Evolutionary conservation across 2,113 vertebrate genomes (phyloP).

Genomic region (Planiliza haematocheilus): DNA sequence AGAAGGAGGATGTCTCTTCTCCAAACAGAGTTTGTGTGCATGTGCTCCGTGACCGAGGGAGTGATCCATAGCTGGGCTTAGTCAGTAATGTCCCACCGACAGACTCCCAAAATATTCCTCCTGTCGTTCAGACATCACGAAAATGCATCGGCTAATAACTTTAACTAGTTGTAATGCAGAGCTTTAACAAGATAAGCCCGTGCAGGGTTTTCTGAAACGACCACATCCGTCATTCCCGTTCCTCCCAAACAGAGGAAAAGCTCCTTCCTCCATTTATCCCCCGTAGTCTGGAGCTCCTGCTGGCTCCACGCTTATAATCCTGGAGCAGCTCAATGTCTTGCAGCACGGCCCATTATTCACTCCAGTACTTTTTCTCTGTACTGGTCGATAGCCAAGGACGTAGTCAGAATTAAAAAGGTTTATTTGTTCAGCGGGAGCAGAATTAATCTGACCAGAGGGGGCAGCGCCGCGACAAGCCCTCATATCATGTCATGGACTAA

Average conservation of each 20-base stretch:
- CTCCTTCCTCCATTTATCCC: constrained; percentile 37
- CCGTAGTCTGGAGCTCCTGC: constrained; percentile 30
- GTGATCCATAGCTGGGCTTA: constrained; percentile 18
- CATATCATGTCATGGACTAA: constrained; percentile 7
- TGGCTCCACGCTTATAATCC: constrained; percentile 65
- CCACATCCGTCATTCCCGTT: constrained; percentile 48
- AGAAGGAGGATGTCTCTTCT: constrained; percentile 26
- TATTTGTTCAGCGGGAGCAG: constrained; percentile 47
- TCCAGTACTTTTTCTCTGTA: constrained; percentile 57
- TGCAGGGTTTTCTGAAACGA: constrained; percentile 39
- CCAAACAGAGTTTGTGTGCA: constrained; percentile 1
- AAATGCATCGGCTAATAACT: constrained; percentile 43
- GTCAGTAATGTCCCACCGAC: constrained; percentile 40
- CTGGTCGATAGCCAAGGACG: constrained; percentile 58
- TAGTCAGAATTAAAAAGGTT: constrained; percentile 51
- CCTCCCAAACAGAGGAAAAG: constrained; percentile 31
- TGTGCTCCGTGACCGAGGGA: constrained; percentile 18
- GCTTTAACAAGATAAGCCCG: constrained; percentile 19
- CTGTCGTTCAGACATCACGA: constrained; percentile 12
- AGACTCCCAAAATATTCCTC: constrained; percentile 10
- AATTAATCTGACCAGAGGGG: constrained; percentile 33
- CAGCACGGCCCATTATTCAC: constrained; percentile 65
- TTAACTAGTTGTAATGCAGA: constrained; percentile 39
- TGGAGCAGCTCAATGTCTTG: constrained; percentile 55
- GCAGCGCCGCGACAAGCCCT: constrained; percentile 19